Base-by-base conservation (phyloP, 2,888 invertebrate species). In the Aplocera efformata region DNA sequence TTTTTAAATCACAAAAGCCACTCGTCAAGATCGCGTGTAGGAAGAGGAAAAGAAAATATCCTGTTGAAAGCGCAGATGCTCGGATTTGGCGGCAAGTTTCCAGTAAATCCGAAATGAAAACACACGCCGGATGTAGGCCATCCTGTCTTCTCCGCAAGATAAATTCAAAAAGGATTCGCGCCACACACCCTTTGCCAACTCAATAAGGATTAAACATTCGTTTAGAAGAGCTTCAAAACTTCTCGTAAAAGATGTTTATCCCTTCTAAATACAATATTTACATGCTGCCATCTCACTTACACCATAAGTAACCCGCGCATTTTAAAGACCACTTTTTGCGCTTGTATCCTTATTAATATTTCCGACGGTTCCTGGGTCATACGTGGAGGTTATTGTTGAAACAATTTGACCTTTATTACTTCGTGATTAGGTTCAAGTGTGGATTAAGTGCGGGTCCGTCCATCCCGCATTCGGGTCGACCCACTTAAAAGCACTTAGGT, bases 1-100 rank as follows among this genome's bases (percentile, higher is more conserved):
- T 84, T 85, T 85, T 84, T 81, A 85, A 85, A 85, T 81, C 83
- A 79, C 81, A 83, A 85, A 83, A 86, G 78, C 79, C 72, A 83
- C 78, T 79, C 75, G 73, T 79, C 77, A 81, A 79, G 83, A 84
- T 84, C 82, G 70, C 67, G 73, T 78, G 78, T 79, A 65, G 77
- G 72, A 71, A 61, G 68, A 72, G 77, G 78, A 79, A 84, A 85
- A 79, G 80, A 84, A 86, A 85, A 85, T 76, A 84, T 75, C 75
- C 75, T 67, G 69, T 72, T 63, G 67, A 69, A 79, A 77, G 67
- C 79, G 71, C 84, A 83, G 80, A 77, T 85, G 82, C 63, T 70
- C 66, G 78, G 82, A 77, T 84, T 79, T 79, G 72, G 78, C 74
- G 78, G 71, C 72, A 84, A 84, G 67, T 85, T 55, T 78, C 62